Evolutionary conservation across 2,888 invertebrate species (phyloP), one percentile per base, ranked within the genome.

Genomic region (Argynnis bischoffii): DNA sequence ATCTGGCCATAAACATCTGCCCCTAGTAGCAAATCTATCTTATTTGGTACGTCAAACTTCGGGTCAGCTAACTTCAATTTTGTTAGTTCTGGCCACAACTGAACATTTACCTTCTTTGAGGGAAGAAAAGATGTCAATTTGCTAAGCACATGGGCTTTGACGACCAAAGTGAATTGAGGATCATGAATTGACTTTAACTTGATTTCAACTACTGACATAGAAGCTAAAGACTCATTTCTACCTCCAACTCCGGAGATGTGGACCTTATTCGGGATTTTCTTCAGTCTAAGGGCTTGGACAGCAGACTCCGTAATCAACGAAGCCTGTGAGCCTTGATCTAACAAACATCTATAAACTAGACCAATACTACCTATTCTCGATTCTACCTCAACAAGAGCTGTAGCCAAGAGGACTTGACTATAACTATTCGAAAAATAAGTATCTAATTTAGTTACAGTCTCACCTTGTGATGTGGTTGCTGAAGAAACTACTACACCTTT

Each of bases 241-340:
- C 65, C 56, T 21, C 66, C 65, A 14, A 70, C 16, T 6, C 70
- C 70, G 1, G 70, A 60, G 2, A 77, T 69, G 0, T 56, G 31
- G 5, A 61, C 66, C 11, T 71, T 69, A 6, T 60, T 65, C 5
- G 72, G 63, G 48, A 41, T 64, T 18, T 65, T 73, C 47, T 67
- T 68, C 5, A 75, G 55, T 6, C 74, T 73, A 0, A 73, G 64
- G 3, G 64, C 46, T 21, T 73, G 72, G 15, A 72, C 72, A 6
- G 69, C 65, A 11, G 69, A 64, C 50, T 78, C 78, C 0, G 76
- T 76, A 0, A 79, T 63, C 60, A 78, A 77, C 0, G 75, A 74
- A 11, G 74, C 75, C 14, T 76, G 76, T 6, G 76, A 77, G 3
- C 75, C 77, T 61, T 75, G 76, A 55, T 77, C 76, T 11, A 79